These are phyloP conservation scores for Portunus trituberculatus DNA, from an alignment of 1,140 invertebrate genomes.

Conservation along the genomic window DNA sequence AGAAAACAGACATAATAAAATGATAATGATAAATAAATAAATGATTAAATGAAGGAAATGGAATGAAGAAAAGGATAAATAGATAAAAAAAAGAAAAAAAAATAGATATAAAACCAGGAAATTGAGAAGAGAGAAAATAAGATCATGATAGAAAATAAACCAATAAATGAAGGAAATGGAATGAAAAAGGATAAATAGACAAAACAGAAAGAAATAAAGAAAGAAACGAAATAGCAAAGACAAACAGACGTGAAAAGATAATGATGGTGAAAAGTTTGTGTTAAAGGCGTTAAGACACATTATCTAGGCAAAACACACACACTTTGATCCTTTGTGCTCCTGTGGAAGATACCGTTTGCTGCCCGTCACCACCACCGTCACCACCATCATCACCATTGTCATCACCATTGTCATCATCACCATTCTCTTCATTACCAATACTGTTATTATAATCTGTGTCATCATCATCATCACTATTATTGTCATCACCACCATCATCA, in stretches of 20 bases:
- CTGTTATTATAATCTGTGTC: not conserved
- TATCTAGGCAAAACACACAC: not conserved
- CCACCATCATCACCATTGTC: no score
- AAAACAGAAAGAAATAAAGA: no score
- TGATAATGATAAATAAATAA: not conserved
- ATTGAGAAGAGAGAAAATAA: no score
- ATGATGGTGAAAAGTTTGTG: not conserved
- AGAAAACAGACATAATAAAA: no score
- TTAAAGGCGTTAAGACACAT: not conserved
- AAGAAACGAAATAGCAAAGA: no score
- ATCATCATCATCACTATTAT: no score
- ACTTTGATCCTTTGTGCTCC: not conserved
- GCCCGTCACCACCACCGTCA: no score
- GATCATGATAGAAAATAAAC: not conserved
- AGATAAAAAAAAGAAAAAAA: not conserved
- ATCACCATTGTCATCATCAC: no score
- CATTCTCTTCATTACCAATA: not conserved
- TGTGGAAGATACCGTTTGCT: not conserved
- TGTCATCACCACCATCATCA: no score
- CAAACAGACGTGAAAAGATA: not conserved
- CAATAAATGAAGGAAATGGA: no score
- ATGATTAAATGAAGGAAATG: not conserved
- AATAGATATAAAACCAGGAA: not conserved
- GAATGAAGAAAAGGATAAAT: not conserved
- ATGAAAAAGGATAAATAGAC: no score